Evolutionary conservation across 2,113 vertebrate species (phyloP), one percentile per base, ranked within the genome.

Genomic region (Bubo scandiacus): DNA sequence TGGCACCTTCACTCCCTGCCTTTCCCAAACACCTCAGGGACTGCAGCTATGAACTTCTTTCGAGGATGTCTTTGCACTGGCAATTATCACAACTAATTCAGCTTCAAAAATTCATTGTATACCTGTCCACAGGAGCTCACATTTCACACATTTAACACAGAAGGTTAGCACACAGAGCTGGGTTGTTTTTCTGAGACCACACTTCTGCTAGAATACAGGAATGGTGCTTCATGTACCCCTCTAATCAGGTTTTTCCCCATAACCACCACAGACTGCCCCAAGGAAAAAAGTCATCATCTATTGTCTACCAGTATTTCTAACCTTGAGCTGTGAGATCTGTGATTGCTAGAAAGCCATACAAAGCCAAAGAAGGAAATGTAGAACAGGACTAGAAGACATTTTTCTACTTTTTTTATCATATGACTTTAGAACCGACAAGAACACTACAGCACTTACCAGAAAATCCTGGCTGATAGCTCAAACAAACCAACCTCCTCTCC

Each of bases 381-480:
- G 2, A 2, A 34, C 49, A 59, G 15, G 7, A 11, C 10, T 1
- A 42, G 7, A 36, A 2, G 13, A 49, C 1, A 3, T 4, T 10
- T 51, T 15, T 11, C 8, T 10, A 36, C 9, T 5, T n/a, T 34
- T 43, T 58, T 16, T 15, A 12, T 5, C 32, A 49, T 0, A 1
- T 13, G 57, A 2, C 30, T 81, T 67, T 51, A 49, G 7, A 55
- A 26, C 8, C 18, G 45, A 54, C 11, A 77, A 54, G 11, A 55
- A 38, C 4, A 42, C 88, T 0, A 1, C 12, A 80, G 9, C 18
- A 54, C 61, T 79, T 54, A 71, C 38, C 16, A 10, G 3, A 62
- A 66, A 45, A 6, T 3, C n/a, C 59, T 2, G 0, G 1, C 8
- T 8, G 5, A 1, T 1, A 5, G 2, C 42, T 66, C n/a, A 34